Evolutionary conservation across 1,140 invertebrate species (phyloP), one percentile per base, ranked within the genome.

Genomic region (Euura lappo): DNA sequence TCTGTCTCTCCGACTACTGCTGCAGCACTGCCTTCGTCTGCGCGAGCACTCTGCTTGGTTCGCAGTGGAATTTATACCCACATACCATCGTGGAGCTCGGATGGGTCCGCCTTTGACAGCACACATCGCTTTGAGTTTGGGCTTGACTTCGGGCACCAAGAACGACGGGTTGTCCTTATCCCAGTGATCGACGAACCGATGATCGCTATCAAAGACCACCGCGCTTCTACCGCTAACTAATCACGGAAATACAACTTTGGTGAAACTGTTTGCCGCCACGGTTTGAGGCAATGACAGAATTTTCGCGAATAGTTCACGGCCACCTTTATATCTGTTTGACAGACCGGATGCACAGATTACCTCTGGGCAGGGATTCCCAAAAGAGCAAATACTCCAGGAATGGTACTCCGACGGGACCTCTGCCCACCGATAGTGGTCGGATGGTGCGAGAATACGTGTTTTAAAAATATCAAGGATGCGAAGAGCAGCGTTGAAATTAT

Each of bases 401-500:
- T 11, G 51, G 51, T 51, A 7, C 6, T 11, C 47, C 47, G 6
- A 11, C 28, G 1, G 6, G 47, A 51, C 11, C 11, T 51, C 47
- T 11, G 2, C 3, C 3, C 10, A 60, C 10, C 51, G 51, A 60
- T 4, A n/a, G 51, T 11, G 3, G 51, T 60, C 51, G 28, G 28
- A 28, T 28, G 51, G 51, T n/a, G 51, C 51, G 51, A 60, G 51
- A 60, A 60, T 11, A 60, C 6, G 51, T 60, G 51, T 11, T 11
- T 60, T 2, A 8, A 60, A 60, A 60, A 60, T n/a, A 42, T 68
- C 28, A 44, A 68, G 66, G 13, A 44, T 46, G 69, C 69, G 69
- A 44, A 13, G 44, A 7, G 45, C n/a, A 45, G 11, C 69, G 69
- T 45, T 44, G 10, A 47, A 47, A 65, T 76, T 79, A 78, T 80